Conservation (phyloP, 1,140 invertebrate species). For the Tribolium castaneum region DNA sequence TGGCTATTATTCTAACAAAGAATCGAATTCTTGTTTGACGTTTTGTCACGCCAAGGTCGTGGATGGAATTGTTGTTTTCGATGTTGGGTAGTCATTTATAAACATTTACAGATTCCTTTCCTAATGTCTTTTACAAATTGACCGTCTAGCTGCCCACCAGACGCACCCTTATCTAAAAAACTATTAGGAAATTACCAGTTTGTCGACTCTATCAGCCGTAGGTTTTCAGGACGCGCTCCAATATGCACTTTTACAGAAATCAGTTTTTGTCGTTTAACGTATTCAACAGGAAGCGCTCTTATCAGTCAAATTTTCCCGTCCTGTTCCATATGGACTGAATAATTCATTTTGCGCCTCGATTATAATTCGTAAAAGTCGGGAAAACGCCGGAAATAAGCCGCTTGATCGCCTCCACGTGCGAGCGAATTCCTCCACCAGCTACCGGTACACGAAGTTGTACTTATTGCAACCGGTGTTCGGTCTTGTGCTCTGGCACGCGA, state of each 20-base stretch:
- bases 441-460: conserved; percentile 37
- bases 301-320: conserved; percentile 25
- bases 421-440: neutral
- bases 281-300: conserved; percentile 21
- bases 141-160: conserved; percentile 32
- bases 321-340: conserved; percentile 9
- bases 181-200: conserved; percentile 42
- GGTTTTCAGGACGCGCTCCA: neutral
- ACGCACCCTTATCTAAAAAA: conserved; percentile 20
- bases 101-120: conserved; percentile 42
- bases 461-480: conserved; percentile 29
- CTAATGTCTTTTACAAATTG: conserved; percentile 40
- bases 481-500: conserved; percentile 33
- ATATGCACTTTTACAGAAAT: conserved; percentile 16
- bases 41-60: conserved; percentile 35
- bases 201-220: conserved; percentile 22
- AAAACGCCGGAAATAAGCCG: conserved; percentile 10
- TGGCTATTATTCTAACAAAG: conserved; percentile 1
- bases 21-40: conserved; percentile 33
- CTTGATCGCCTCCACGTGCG: conserved; percentile 30
- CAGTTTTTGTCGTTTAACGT: conserved; percentile 5
- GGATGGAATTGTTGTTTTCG: conserved; percentile 25
- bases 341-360: conserved; percentile 13
- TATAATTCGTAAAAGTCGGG: neutral
- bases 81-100: conserved; percentile 36